These are phyloP conservation scores for Brachionus sp. DNA, from an alignment of 1,140 invertebrate species.

Conservation along the genomic window DNA sequence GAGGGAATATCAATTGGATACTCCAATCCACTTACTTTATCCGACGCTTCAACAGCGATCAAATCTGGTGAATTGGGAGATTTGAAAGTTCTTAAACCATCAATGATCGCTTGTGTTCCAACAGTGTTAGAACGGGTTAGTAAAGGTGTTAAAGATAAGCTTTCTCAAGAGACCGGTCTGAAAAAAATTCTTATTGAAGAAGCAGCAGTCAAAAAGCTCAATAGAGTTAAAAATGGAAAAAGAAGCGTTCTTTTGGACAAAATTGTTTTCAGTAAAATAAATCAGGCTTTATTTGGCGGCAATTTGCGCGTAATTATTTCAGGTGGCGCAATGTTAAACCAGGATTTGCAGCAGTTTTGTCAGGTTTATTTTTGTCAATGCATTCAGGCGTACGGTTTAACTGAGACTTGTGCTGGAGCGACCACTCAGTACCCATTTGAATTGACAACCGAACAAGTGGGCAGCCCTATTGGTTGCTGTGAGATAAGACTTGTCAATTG, in stretches of 20 bases:
- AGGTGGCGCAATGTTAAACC: constrained; percentile 89
- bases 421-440: constrained; percentile 77
- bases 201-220: constrained; percentile 70
- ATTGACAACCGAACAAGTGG: constrained; percentile 75
- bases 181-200: constrained; percentile 71
- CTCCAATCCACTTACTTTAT: constrained; percentile 87
- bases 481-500: constrained; percentile 85
- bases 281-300: constrained; percentile 68
- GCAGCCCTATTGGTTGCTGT: constrained; percentile 78
- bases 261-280: constrained; percentile 19
- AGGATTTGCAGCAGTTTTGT: constrained; percentile 90
- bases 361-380: constrained; percentile 79
- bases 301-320: constrained; percentile 76
- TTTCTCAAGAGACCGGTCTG: constrained; percentile 71
- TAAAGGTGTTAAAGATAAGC: constrained; percentile 87
- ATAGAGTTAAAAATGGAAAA: constrained; percentile 49
- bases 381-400: constrained; percentile 91
- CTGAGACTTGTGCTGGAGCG: constrained; percentile 89
- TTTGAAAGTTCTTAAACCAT: constrained; percentile 80
- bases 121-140: constrained; percentile 93
- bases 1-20: constrained; percentile 89
- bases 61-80: constrained; percentile 79
- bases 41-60: constrained; percentile 89
- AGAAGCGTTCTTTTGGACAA: background rate
- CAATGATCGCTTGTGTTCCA: constrained; percentile 89